These are phyloP conservation scores for Anguilla obscura DNA, from an alignment of 2,797 vertebrate genomes.

Conservation along the genomic window DNA sequence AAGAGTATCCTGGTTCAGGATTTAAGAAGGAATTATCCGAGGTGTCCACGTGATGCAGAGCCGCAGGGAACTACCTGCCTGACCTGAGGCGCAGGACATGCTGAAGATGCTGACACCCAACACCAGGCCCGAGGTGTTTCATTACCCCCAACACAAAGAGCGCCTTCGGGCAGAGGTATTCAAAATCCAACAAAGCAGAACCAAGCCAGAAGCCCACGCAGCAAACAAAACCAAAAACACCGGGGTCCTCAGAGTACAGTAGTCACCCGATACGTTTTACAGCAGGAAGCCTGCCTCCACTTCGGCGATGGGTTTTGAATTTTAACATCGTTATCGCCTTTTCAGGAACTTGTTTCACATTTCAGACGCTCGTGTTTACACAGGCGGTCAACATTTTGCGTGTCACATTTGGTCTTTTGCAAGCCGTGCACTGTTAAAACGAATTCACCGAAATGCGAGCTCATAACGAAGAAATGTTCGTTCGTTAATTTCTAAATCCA, in stretches of 20 bases:
- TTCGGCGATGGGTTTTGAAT: neutral
- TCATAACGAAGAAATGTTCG: neutral
- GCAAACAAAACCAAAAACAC: conserved; percentile 3
- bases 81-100: neutral
- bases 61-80: neutral
- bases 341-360: neutral
- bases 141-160: neutral
- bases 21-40: neutral
- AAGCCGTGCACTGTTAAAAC: neutral
- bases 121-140: neutral
- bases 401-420: neutral
- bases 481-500: neutral
- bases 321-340: neutral
- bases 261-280: neutral
- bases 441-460: neutral
- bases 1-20: neutral
- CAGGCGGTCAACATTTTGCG: neutral
- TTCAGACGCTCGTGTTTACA: neutral
- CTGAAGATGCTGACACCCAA: neutral
- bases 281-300: neutral
- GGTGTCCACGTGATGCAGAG: neutral
- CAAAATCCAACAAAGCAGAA: conserved; percentile 6
- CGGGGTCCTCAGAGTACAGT: neutral
- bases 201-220: neutral
- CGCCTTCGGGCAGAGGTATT: neutral